Percentiles rank a stretch among this genome's conserved stretches.
These are phyloP conservation scores for Caradrina kadenii DNA, from an alignment of 2,888 invertebrate species.

Conservation along the genomic window DNA sequence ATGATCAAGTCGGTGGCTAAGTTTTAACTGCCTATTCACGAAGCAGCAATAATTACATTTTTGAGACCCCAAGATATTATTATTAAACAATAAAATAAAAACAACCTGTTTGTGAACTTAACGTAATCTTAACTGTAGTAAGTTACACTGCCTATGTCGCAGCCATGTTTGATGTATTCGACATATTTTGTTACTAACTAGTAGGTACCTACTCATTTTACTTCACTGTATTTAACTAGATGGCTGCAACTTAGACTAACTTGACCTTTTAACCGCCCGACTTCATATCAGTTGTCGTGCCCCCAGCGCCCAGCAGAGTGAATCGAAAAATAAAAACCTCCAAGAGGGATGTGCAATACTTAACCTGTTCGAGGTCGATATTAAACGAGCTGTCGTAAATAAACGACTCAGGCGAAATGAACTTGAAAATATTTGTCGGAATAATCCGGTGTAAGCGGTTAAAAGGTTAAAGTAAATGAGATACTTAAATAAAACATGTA, in stretches of 20 bases:
- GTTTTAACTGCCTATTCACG: slow-evolving; percentile 13
- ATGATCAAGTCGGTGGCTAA: slow-evolving; percentile 38
- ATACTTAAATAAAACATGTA: slow-evolving; percentile 9
- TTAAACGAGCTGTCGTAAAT: too few relatives aligned
- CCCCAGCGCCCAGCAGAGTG: too few relatives aligned
- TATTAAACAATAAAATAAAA: slow-evolving; percentile 27
- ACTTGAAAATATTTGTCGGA: too few relatives aligned
- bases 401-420: too few relatives aligned
- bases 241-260: slow-evolving; percentile 13
- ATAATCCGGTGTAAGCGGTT: too few relatives aligned
- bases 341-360: too few relatives aligned
- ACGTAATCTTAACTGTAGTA: slow-evolving; percentile 24
- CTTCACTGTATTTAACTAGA: neutral
- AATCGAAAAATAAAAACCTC: too few relatives aligned
- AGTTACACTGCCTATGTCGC: slow-evolving; percentile 27
- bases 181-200: neutral
- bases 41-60: slow-evolving; percentile 16
- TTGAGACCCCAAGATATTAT: slow-evolving; percentile 24
- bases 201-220: neutral
- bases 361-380: too few relatives aligned
- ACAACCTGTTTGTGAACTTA: slow-evolving; percentile 43
- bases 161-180: slow-evolving; percentile 3
- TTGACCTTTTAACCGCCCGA: too few relatives aligned
- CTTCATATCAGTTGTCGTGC: too few relatives aligned
- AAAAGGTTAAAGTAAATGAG: slow-evolving; percentile 19